Conservation (phyloP, 2,797 vertebrate species). For the Micrastur ruficollis region DNA sequence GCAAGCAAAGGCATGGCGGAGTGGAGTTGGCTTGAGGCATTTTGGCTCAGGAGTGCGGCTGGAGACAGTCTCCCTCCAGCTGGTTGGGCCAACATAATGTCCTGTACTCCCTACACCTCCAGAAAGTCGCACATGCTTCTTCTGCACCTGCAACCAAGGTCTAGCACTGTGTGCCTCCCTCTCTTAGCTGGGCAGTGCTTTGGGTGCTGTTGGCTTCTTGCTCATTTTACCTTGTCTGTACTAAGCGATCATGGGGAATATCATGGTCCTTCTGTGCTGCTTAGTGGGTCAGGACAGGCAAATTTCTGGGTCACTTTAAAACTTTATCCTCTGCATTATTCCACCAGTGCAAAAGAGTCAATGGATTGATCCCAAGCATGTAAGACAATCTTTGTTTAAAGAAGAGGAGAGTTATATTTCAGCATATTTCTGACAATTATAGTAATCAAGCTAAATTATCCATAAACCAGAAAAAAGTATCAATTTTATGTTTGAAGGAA, state of each 20-base stretch:
- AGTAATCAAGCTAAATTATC: constrained; percentile 61
- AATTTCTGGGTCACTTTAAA: background rate
- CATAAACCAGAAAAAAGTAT: constrained; percentile 61
- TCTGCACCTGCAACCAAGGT: background rate
- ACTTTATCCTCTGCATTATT: background rate
- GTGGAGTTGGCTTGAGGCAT: background rate
- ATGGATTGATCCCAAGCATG: background rate
- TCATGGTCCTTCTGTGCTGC: background rate
- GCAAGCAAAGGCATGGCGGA: background rate
- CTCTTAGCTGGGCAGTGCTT: background rate
- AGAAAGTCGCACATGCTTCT: accelerated
- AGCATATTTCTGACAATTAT: constrained; percentile 59
- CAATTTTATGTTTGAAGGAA: constrained; percentile 50
- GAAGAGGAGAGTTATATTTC: constrained; percentile 28
- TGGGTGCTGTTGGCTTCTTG: background rate
- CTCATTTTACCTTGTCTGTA: accelerated
- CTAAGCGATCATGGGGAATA: accelerated
- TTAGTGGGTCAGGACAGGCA: background rate
- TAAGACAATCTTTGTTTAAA: constrained; percentile 59
- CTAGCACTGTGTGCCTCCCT: background rate
- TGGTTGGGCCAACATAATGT: background rate
- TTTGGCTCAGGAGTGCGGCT: background rate
- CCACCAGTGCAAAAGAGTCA: background rate
- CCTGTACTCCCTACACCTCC: background rate
- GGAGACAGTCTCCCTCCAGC: background rate